Conservation (phyloP, 2,888 invertebrate genomes). For the Drosophila anomelani region DNA sequence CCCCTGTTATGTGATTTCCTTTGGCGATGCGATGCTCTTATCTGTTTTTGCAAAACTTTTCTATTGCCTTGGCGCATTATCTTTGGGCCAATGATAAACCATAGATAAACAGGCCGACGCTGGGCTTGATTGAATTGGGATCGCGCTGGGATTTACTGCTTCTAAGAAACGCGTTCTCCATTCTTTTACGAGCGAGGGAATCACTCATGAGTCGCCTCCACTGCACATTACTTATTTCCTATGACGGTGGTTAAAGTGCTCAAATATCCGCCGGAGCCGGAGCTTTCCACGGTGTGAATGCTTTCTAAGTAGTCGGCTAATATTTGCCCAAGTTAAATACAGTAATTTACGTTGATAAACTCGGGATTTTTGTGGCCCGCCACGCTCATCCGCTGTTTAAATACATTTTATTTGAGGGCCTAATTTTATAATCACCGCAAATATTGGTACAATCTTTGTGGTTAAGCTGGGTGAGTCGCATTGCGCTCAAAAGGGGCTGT, state of each 20-base stretch:
- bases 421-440: slow-evolving; percentile 51
- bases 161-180: not conserved
- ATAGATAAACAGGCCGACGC: slow-evolving; percentile 16
- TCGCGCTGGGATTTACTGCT: slow-evolving; percentile 3
- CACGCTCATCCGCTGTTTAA: slow-evolving; percentile 57
- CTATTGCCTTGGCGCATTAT: slow-evolving; percentile 43
- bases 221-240: slow-evolving; percentile 8
- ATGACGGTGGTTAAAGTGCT: slow-evolving; percentile 4
- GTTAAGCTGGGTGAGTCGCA: slow-evolving; percentile 26
- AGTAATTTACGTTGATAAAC: slow-evolving; percentile 51
- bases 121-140: slow-evolving; percentile 27
- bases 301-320: slow-evolving; percentile 37
- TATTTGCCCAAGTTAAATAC: slow-evolving; percentile 48
- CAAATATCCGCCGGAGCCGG: not conserved
- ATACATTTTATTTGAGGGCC: slow-evolving; percentile 41
- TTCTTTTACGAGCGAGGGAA: not conserved
- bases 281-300: slow-evolving; percentile 34
- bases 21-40: slow-evolving; percentile 44
- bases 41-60: slow-evolving; percentile 46
- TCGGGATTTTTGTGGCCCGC: slow-evolving; percentile 42
- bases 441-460: slow-evolving; percentile 60
- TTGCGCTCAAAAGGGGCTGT: slow-evolving; percentile 22
- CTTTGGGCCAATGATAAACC: slow-evolving; percentile 27
- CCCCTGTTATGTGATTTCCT: slow-evolving; percentile 48
- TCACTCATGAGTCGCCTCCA: not conserved